phyloP scores from a whole-genome alignment of 2,797 vertebrate genomes.

The Ispidina picta region DNA sequence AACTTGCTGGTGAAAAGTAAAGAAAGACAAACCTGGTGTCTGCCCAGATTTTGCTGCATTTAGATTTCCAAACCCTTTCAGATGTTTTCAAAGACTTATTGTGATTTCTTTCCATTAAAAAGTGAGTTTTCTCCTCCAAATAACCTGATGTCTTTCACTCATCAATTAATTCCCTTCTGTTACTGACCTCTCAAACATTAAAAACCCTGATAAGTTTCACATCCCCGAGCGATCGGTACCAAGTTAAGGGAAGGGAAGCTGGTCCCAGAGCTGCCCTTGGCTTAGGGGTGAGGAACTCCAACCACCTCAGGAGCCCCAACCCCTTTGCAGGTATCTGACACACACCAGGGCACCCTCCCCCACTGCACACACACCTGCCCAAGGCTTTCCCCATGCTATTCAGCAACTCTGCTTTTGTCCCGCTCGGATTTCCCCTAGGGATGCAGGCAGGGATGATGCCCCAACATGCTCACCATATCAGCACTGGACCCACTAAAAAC shows the following conservation, averaged over 20 bases:
- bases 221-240: rapidly evolving
- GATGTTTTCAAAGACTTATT: not conserved
- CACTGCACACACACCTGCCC: rapidly evolving
- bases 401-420: not conserved
- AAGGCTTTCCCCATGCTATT: not conserved
- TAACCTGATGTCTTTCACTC: not conserved
- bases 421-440: not conserved
- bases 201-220: rapidly evolving
- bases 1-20: not conserved
- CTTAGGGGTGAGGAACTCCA: not conserved
- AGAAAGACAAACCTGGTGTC: not conserved
- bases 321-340: not conserved
- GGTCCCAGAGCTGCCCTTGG: not conserved
- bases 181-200: not conserved
- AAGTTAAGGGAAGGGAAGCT: not conserved
- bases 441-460: not conserved
- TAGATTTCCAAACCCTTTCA: not conserved
- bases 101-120: not conserved
- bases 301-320: not conserved
- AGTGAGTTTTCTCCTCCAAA: not conserved
- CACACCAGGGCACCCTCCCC: too few relatives aligned
- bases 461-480: not conserved
- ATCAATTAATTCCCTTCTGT: not conserved
- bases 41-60: conserved; percentile 10
- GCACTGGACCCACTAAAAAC: not conserved